Conservation (phyloP, 2,888 invertebrate genomes). For the Cacoxenus indagator region DNA sequence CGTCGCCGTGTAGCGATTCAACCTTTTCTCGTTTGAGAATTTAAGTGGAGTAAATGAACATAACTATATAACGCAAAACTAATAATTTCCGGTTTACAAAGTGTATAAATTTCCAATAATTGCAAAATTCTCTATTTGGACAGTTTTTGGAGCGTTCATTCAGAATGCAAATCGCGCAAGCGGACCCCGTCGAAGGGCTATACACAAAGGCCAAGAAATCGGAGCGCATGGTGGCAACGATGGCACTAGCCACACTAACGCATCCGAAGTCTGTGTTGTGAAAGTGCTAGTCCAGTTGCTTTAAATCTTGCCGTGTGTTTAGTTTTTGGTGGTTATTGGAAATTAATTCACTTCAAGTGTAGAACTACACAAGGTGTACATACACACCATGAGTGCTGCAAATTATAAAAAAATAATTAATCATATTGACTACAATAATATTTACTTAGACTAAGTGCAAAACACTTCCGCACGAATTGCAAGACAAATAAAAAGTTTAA, state of each 20-base stretch:
- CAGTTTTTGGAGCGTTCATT: neutral
- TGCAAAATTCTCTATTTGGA: slow-evolving; percentile 34
- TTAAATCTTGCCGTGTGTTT: slow-evolving; percentile 41
- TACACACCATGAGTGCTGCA: slow-evolving; percentile 61
- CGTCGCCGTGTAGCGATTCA: slow-evolving; percentile 17
- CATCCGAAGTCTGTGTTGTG: too few relatives aligned
- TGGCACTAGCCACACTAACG: neutral
- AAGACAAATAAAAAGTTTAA: neutral
- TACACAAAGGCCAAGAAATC: neutral
- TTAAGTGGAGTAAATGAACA: slow-evolving; percentile 71
- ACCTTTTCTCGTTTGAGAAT: slow-evolving; percentile 64
- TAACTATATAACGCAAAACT: slow-evolving; percentile 69
- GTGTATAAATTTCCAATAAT: slow-evolving; percentile 59
- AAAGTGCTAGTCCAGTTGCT: neutral
- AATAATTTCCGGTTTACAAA: slow-evolving; percentile 63
- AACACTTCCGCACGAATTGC: neutral
- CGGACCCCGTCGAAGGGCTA: neutral
- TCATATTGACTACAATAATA: slow-evolving; percentile 35
- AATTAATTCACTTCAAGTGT: slow-evolving; percentile 61
- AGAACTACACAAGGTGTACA: slow-evolving; percentile 26
- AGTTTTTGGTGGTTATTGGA: slow-evolving; percentile 61
- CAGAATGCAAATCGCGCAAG: neutral
- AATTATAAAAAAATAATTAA: slow-evolving; percentile 49
- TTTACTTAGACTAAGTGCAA: slow-evolving; percentile 48
- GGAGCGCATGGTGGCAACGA: neutral